Percentiles rank a stretch among this genome's conserved stretches.
Conservation (phyloP, 1,140 invertebrate species). For the Solen grandis region DNA sequence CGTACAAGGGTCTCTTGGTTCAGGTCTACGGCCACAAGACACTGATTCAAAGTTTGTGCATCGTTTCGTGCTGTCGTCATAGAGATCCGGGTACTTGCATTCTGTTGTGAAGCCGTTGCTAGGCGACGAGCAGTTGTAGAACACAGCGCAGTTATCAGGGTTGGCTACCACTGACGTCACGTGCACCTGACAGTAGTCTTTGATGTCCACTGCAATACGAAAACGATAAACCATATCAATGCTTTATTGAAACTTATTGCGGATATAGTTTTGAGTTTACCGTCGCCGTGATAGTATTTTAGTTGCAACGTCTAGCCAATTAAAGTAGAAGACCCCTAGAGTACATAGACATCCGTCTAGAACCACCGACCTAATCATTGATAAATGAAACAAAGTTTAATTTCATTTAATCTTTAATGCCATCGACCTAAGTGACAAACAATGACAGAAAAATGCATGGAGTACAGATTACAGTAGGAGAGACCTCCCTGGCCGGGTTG, state of each 20-base stretch:
- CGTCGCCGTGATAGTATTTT: not conserved
- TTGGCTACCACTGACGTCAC: conserved; percentile 29
- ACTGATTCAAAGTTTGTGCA: conserved; percentile 55
- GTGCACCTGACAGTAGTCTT: conserved; percentile 56
- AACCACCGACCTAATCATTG: not conserved
- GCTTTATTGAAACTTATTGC: not conserved
- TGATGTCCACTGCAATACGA: conserved; percentile 8
- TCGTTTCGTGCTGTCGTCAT: conserved; percentile 7
- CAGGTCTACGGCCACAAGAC: conserved; percentile 48
- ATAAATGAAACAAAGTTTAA: not conserved
- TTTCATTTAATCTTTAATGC: too few species aligned
- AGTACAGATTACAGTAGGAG: too few species aligned
- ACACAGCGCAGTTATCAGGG: conserved; percentile 60
- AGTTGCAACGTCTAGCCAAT: not conserved
- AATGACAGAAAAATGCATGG: too few species aligned
- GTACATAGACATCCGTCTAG: not conserved
- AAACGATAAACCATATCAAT: not conserved
- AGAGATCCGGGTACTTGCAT: conserved; percentile 57
- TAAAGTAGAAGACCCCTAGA: not conserved
- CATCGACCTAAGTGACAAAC: too few species aligned
- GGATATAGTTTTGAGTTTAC: not conserved
- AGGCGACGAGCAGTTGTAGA: conserved; percentile 55
- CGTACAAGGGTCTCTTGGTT: conserved; percentile 61
- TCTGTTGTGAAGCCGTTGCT: conserved; percentile 12
- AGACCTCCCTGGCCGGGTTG: too few species aligned